Evolutionary conservation across 2,113 vertebrate genomes (phyloP).

Genomic region (Aphelocoma coerulescens): DNA sequence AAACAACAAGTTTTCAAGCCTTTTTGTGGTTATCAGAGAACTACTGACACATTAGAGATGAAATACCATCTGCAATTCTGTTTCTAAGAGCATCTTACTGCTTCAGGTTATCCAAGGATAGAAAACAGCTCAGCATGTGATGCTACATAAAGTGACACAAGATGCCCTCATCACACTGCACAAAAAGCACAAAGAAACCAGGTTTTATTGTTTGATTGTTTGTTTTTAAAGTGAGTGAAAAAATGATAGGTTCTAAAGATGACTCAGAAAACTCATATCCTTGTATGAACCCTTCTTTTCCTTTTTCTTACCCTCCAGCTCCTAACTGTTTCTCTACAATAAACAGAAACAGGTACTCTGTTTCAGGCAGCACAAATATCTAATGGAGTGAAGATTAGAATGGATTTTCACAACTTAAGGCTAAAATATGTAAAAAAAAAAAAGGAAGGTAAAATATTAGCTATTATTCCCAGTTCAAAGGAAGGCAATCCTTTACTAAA

Average conservation of each 20-base stretch:
- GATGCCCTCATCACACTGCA: not conserved
- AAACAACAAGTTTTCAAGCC: not conserved
- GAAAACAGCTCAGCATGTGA: not conserved
- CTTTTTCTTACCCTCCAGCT: not conserved
- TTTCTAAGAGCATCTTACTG: not conserved
- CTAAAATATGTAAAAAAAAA: not conserved
- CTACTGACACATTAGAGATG: not conserved
- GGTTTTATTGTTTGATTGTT: not conserved
- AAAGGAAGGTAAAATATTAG: not conserved
- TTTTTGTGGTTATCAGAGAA: not conserved
- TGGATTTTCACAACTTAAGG: not conserved
- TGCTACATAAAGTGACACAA: slow-evolving; percentile 6
- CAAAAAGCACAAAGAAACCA: not conserved
- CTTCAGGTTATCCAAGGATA: slow-evolving; percentile 30
- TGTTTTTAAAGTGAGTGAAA: not conserved
- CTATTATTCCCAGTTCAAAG: not conserved
- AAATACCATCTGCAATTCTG: not conserved
- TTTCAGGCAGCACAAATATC: not conserved
- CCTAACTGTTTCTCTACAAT: not conserved
- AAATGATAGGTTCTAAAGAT: not conserved
- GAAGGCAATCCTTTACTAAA: not conserved
- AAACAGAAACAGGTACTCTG: not conserved
- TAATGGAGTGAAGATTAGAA: not conserved
- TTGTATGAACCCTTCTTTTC: not conserved
- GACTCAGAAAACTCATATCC: slow-evolving; percentile 10